These are phyloP conservation scores for Tretioscincus oriximinensis DNA, from an alignment of 2,113 vertebrate genomes.

Conservation along the genomic window DNA sequence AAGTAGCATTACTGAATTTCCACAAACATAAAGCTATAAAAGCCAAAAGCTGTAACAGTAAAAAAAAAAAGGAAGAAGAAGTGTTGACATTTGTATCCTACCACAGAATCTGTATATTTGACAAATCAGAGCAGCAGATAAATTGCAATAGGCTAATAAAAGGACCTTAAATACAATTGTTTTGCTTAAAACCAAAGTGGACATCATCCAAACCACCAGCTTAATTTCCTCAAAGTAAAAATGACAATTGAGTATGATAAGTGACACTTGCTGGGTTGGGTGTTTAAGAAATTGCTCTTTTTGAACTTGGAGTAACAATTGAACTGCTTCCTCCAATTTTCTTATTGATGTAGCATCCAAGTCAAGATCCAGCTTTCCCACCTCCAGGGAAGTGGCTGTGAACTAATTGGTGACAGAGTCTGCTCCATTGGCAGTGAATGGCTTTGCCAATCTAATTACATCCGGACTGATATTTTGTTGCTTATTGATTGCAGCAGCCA, in stretches of 20 bases:
- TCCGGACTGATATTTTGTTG: neutral
- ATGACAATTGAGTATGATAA: neutral
- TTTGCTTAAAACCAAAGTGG: neutral
- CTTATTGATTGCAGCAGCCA: neutral
- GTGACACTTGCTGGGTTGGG: neutral
- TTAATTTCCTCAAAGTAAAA: neutral
- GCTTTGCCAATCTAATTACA: neutral
- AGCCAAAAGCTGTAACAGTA: neutral
- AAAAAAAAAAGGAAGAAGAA: too few relatives aligned
- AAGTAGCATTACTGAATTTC: conserved; percentile 5
- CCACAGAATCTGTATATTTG: neutral
- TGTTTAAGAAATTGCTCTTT: neutral
- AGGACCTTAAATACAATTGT: conserved; percentile 6
- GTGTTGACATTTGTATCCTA: too few relatives aligned
- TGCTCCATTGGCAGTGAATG: neutral
- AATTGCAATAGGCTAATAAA: neutral
- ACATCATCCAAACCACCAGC: neutral
- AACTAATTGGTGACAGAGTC: neutral
- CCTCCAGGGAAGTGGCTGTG: neutral
- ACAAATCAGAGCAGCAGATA: conserved; percentile 3
- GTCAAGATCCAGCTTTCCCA: neutral
- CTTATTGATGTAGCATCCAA: neutral
- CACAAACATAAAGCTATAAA: neutral
- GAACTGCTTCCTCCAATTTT: neutral
- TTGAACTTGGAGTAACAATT: conserved; percentile 1